These are phyloP conservation scores for Sitodiplosis mosellana DNA, from an alignment of 1,140 invertebrate species.

Conservation along the genomic window DNA sequence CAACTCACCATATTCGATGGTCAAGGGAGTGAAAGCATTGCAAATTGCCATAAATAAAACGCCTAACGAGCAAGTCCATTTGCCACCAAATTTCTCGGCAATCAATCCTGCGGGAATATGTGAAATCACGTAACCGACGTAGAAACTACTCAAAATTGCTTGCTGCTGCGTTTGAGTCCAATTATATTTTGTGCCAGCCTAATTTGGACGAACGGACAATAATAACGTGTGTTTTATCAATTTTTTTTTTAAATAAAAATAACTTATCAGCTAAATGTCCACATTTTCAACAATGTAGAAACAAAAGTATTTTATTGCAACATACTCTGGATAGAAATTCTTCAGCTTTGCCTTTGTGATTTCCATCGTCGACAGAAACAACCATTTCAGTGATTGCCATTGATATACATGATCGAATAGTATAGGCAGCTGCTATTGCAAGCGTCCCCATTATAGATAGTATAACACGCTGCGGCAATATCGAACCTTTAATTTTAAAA, in stretches of 20 bases:
- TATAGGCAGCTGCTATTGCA: slow-evolving; percentile 68
- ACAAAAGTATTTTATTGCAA: no score
- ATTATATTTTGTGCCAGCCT: not conserved
- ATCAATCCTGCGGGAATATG: slow-evolving; percentile 40
- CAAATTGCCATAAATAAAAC: slow-evolving; percentile 54
- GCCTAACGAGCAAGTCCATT: slow-evolving; percentile 49
- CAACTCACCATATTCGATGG: slow-evolving; percentile 21
- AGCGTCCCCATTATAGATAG: slow-evolving; percentile 70
- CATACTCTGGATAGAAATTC: no score
- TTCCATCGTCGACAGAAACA: no score
- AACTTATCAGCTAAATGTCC: no score
- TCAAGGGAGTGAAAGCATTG: slow-evolving; percentile 45
- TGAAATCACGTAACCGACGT: slow-evolving; percentile 37
- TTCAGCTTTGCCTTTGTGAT: no score
- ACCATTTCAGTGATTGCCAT: slow-evolving; percentile 84
- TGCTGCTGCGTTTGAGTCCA: slow-evolving; percentile 28
- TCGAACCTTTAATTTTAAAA: slow-evolving; percentile 31
- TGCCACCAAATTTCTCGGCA: slow-evolving; percentile 60
- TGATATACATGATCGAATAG: slow-evolving; percentile 72
- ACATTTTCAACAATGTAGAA: no score
- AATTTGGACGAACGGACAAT: no score
- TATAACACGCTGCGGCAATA: slow-evolving; percentile 52
- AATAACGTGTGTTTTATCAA: no score
- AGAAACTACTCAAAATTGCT: slow-evolving; percentile 36
- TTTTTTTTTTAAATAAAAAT: no score